These are phyloP conservation scores for Galerucella pusilla DNA, from an alignment of 2,888 invertebrate species.

Conservation along the genomic window DNA sequence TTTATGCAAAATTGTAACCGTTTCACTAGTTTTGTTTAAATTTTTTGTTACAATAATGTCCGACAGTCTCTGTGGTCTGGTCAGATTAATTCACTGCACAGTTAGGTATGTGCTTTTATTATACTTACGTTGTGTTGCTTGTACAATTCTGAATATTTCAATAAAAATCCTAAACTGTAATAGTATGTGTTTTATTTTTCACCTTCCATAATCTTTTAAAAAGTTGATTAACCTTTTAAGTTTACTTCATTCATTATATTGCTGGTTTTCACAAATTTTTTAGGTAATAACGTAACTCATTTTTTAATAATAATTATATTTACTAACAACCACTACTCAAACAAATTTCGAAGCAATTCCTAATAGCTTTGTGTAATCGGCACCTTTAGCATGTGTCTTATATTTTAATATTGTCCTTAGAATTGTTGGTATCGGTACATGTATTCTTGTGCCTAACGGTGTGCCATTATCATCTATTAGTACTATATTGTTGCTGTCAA, in stretches of 20 bases:
- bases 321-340: conserved; percentile 58
- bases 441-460: conserved; percentile 94
- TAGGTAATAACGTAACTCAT: not conserved
- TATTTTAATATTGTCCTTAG: conserved; percentile 86
- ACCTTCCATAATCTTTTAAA: not conserved
- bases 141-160: conserved; percentile 64
- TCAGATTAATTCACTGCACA: conserved; percentile 56
- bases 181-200: not conserved
- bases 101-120: conserved; percentile 61
- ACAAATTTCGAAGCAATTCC: conserved; percentile 91
- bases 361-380: conserved; percentile 92
- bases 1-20: not conserved
- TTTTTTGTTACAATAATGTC: conserved; percentile 48
- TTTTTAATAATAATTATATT: not conserved
- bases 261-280: not conserved
- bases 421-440: conserved; percentile 93
- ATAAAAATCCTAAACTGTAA: conserved; percentile 55
- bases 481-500: conserved; percentile 96
- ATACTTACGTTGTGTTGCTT: conserved; percentile 65
- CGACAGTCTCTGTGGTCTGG: conserved; percentile 50
- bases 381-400: conserved; percentile 82
- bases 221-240: not conserved
- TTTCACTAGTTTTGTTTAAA: conserved; percentile 28
- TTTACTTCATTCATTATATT: no score
- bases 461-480: conserved; percentile 94